phyloP scores from a whole-genome alignment of 2,113 vertebrate species.

The Potamarius usumacintae region DNA sequence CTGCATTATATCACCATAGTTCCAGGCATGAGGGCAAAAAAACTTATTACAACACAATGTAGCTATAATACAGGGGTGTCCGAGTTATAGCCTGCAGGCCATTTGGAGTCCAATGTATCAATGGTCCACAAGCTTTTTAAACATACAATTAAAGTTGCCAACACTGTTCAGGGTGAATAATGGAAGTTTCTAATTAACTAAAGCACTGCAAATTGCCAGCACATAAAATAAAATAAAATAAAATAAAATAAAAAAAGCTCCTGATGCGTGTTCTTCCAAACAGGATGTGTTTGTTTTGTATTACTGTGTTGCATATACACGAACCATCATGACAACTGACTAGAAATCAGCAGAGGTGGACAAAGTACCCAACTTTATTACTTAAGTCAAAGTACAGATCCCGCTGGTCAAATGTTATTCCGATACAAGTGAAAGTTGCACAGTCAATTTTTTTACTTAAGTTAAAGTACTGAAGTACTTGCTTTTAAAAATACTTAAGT shows the following conservation, averaged over 20 bases:
- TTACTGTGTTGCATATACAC: neutral
- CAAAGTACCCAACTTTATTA: too few species aligned
- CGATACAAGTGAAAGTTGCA: too few species aligned
- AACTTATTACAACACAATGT: neutral
- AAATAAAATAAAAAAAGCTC: neutral
- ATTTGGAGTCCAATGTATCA: neutral
- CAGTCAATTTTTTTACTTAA: too few species aligned
- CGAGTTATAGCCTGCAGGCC: neutral
- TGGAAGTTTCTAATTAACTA: neutral
- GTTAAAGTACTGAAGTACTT: too few species aligned
- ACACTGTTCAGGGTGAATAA: neutral
- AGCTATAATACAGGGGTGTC: neutral
- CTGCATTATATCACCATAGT: neutral
- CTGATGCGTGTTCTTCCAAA: neutral
- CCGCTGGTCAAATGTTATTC: too few species aligned
- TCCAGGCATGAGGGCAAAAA: neutral
- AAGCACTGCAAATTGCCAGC: neutral
- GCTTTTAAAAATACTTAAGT: too few species aligned
- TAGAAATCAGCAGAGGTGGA: too few species aligned
- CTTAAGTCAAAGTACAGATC: too few species aligned
- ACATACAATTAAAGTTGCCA: neutral
- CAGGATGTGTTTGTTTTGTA: neutral
- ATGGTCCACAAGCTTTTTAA: neutral
- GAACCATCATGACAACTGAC: too few species aligned
- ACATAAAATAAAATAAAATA: neutral